These are phyloP conservation scores for Eupleurogrammus muticus DNA, from an alignment of 2,797 vertebrate species.

Conservation along the genomic window DNA sequence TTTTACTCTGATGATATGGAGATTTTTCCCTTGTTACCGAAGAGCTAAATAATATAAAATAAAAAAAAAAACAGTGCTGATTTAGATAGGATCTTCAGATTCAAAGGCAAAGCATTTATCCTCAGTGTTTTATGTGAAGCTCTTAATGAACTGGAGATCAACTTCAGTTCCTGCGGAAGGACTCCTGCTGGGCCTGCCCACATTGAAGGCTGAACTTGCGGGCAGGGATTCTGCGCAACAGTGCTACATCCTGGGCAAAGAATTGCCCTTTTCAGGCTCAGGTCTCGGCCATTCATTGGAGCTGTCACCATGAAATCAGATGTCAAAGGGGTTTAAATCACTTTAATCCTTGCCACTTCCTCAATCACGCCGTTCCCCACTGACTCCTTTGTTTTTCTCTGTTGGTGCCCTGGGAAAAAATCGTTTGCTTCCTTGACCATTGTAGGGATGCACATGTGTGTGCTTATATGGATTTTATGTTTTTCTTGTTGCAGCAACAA, in stretches of 20 bases:
- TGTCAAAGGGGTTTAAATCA: conserved; percentile 73
- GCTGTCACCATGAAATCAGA: conserved; percentile 75
- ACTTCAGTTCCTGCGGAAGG: conserved; percentile 69
- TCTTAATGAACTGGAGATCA: conserved; percentile 57
- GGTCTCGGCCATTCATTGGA: conserved; percentile 64
- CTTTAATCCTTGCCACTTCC: conserved; percentile 70
- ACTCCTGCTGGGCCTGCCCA: conserved; percentile 71
- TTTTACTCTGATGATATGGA: background rate
- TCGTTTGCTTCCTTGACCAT: conserved; percentile 17
- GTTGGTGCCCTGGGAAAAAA: conserved; percentile 57
- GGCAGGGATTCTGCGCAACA: conserved; percentile 64
- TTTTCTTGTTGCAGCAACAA: conserved; percentile 7
- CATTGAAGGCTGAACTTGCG: conserved; percentile 58
- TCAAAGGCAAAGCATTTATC: conserved; percentile 18
- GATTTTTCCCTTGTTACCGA: background rate
- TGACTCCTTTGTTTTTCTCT: conserved; percentile 58
- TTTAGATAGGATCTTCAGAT: background rate
- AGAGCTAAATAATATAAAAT: background rate
- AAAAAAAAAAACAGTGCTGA: background rate
- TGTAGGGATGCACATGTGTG: conserved; percentile 4
- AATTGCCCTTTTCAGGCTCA: conserved; percentile 77
- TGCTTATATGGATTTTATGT: background rate
- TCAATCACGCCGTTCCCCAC: conserved; percentile 57
- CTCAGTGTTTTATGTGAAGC: conserved; percentile 32
- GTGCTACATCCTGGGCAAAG: conserved; percentile 74